These are phyloP conservation scores for Lamellibrachia satsuma DNA, from an alignment of 2,888 invertebrate species.

Conservation along the genomic window DNA sequence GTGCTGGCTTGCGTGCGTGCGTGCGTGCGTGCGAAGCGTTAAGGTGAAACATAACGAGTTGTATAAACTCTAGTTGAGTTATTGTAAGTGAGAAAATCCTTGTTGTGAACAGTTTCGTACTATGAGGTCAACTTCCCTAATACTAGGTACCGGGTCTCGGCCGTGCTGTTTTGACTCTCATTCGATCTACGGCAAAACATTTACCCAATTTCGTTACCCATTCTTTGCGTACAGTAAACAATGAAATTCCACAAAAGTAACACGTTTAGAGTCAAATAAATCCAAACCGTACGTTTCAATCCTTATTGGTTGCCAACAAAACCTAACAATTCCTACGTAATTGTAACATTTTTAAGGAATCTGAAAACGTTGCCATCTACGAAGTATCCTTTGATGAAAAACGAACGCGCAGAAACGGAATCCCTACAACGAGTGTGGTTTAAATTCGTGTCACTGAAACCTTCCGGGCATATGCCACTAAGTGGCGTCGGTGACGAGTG, in stretches of 20 bases:
- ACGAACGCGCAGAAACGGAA: not conserved
- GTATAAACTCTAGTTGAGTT: too few relatives aligned
- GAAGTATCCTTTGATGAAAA: not conserved
- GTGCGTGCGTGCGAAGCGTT: not conserved
- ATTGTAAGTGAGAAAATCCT: too few relatives aligned
- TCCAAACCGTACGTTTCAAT: not conserved
- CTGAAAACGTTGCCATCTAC: not conserved
- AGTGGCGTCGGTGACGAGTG: not conserved
- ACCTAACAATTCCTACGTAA: not conserved
- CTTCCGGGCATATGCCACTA: too few relatives aligned
- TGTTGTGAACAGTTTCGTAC: too few relatives aligned
- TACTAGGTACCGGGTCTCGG: too few relatives aligned
- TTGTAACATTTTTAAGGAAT: not conserved
- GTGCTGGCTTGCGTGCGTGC: not conserved
- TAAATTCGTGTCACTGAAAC: too few relatives aligned
- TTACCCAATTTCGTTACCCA: not conserved
- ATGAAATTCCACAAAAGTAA: not conserved
- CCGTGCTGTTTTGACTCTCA: too few relatives aligned
- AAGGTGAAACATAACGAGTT: too few relatives aligned
- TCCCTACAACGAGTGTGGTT: too few relatives aligned
- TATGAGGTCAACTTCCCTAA: too few relatives aligned
- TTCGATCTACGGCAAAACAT: not conserved
- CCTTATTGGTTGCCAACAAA: not conserved
- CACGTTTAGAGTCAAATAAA: not conserved
- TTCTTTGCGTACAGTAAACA: too few relatives aligned